Evolutionary conservation across 2,113 vertebrate genomes (phyloP), one percentile per base, ranked within the genome.

Genomic region (Trogon surrucura): DNA sequence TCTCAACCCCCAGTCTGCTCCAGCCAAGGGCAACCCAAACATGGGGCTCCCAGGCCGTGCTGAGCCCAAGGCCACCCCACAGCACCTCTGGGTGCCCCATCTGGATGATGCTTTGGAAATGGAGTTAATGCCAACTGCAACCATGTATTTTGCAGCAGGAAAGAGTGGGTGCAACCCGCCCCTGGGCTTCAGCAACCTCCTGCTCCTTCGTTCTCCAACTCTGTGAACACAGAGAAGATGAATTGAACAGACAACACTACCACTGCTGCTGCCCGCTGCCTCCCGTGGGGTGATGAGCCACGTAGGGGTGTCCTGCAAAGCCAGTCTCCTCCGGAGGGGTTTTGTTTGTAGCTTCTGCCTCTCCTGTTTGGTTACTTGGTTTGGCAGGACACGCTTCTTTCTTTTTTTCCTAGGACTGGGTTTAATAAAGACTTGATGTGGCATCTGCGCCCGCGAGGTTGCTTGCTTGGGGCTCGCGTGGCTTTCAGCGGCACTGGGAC

Each of bases 361-460:
- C 26, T 80, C 72, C 62, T n/a, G 11, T n/a, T 58, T 32, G 25
- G 56, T 65, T 81, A 2, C 75, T 71, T 17, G 16, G 61, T 51
- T 75, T 32, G 60, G 66, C 74, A 88, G 88, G 50, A 23, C 25
- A 27, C 0, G 0, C 0, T 19, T 13, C 36, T 36, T 36, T 36
- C 0, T 19, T 80, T 73, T 57, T 51, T 13, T 11, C 71, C 91
- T 11, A 27, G 65, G 80, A 82, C 79, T 95, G 80, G 84, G 77
- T 97, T 96, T 98, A 97, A 97, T 97, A 97, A 98, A 97, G 65
- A 69, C 85, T 93, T 27, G 16, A 29, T 26, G 86, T 75, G 87
- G 89, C 58, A 57, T 56, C 74, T 85, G 72, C 11, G 22, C 91
- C 94, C 95, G 30, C 7, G 38, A 90, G 94, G 41, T 79, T 93